These are phyloP conservation scores for Auanema freiburgensis DNA, from an alignment of 2,888 invertebrate genomes.

Conservation along the genomic window DNA sequence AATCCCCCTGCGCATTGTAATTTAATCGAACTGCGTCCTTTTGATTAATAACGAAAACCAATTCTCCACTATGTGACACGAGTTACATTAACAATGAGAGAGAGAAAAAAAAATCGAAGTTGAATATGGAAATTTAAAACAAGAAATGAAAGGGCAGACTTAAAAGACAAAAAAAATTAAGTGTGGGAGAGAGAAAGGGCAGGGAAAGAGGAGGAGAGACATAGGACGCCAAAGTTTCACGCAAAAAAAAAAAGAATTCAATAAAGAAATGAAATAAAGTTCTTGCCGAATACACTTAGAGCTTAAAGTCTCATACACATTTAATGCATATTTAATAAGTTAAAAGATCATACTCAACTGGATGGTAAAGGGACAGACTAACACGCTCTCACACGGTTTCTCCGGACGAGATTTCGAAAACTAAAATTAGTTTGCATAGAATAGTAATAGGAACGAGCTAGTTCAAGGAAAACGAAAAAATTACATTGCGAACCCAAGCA, in stretches of 20 bases:
- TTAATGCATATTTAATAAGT: no score
- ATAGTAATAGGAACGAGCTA: not conserved
- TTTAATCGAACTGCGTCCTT: no score
- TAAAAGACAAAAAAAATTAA: not conserved
- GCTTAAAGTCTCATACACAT: no score
- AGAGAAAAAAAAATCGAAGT: conserved; percentile 8
- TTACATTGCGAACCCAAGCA: not conserved
- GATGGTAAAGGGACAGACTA: no score
- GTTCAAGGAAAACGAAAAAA: conserved; percentile 2
- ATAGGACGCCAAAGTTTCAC: not conserved
- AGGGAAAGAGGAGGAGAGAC: not conserved
- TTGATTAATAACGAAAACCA: no score
- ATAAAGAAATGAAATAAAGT: conserved; percentile 4
- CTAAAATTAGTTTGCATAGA: no score
- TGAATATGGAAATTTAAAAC: not conserved
- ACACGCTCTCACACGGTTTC: no score
- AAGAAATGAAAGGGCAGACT: not conserved
- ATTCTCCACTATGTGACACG: no score
- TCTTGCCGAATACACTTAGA: not conserved
- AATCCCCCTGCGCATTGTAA: no score
- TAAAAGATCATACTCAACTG: no score
- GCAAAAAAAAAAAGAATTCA: not conserved
- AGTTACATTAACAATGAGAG: conserved; percentile 3
- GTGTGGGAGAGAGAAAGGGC: conserved; percentile 3
- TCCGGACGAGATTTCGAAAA: no score